Conservation (phyloP, 2,797 vertebrate genomes). For the Rhincodon typus region DNA sequence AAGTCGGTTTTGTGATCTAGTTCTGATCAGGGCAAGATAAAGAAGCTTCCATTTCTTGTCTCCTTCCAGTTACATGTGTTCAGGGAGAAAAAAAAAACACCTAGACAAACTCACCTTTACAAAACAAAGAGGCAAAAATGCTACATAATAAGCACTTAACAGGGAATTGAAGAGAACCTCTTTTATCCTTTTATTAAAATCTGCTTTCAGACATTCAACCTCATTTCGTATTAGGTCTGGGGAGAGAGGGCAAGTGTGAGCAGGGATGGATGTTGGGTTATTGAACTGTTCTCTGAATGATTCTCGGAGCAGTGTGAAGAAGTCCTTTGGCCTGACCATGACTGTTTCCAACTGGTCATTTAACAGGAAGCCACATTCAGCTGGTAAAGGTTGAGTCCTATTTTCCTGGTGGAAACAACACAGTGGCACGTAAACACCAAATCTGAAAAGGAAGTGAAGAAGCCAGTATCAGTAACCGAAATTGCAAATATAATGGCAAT, state of each 20-base stretch:
- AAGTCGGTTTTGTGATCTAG: no score
- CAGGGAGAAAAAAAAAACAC: background rate
- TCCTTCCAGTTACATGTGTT: background rate
- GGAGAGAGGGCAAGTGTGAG: slow-evolving; percentile 88
- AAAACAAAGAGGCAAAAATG: slow-evolving; percentile 93
- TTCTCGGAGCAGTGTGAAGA: slow-evolving; percentile 81
- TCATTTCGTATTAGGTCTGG: slow-evolving; percentile 91
- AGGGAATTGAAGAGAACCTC: slow-evolving; percentile 98
- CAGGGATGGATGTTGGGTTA: slow-evolving; percentile 73
- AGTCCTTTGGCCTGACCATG: slow-evolving; percentile 80
- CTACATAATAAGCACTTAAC: slow-evolving; percentile 97
- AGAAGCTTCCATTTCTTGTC: no score
- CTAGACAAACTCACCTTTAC: slow-evolving; percentile 72
- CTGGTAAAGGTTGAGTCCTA: slow-evolving; percentile 61
- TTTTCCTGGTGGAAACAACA: slow-evolving; percentile 97
- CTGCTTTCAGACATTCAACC: slow-evolving; percentile 92
- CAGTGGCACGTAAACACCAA: slow-evolving; percentile 92
- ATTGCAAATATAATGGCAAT: background rate
- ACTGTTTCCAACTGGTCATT: slow-evolving; percentile 73
- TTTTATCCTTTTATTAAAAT: slow-evolving; percentile 97
- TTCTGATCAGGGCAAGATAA: no score
- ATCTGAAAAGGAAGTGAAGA: slow-evolving; percentile 57
- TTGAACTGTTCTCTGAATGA: slow-evolving; percentile 89
- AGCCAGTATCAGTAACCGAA: background rate
- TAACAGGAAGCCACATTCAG: slow-evolving; percentile 75